A percentile compares a stretch with the other conserved stretches of the same genome.
These are phyloP conservation scores for Sebastolobus altivelis DNA, from an alignment of 2,797 vertebrate species.

Conservation along the genomic window DNA sequence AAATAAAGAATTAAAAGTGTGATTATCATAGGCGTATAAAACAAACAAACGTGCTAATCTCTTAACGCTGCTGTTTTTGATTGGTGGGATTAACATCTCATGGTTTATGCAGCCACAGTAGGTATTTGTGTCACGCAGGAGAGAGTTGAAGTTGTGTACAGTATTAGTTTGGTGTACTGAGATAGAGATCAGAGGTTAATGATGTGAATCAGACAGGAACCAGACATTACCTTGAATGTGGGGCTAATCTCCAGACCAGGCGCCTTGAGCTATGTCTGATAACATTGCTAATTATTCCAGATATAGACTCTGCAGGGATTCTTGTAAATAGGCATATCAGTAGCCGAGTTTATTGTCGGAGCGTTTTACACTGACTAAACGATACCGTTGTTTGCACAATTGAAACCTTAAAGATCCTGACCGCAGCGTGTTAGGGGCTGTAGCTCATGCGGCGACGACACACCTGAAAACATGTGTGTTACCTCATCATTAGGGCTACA, in stretches of 20 bases:
- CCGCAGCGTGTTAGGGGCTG: slow-evolving; percentile 21
- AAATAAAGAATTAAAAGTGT: slow-evolving; percentile 23
- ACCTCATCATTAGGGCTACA: slow-evolving; percentile 75
- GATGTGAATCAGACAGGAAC: slow-evolving; percentile 84
- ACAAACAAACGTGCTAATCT: slow-evolving; percentile 26
- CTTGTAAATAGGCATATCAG: slow-evolving; percentile 73
- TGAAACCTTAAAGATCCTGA: slow-evolving; percentile 39
- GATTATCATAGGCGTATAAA: slow-evolving; percentile 12
- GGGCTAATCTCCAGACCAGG: slow-evolving; percentile 78
- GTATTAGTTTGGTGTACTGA: slow-evolving; percentile 54
- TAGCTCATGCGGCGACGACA: slow-evolving; percentile 54
- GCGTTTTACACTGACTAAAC: slow-evolving; percentile 53
- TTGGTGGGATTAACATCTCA: slow-evolving; percentile 34
- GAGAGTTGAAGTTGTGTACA: slow-evolving; percentile 51
- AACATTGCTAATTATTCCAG: slow-evolving; percentile 76
- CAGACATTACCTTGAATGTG: slow-evolving; percentile 74
- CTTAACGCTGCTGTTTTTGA: slow-evolving; percentile 13
- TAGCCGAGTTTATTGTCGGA: slow-evolving; percentile 59
- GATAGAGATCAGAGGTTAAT: slow-evolving; percentile 84
- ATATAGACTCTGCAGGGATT: slow-evolving; percentile 62
- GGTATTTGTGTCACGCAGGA: slow-evolving; percentile 34
- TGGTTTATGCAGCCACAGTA: slow-evolving; percentile 29
- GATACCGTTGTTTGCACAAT: slow-evolving; percentile 50
- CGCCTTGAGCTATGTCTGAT: slow-evolving; percentile 76
- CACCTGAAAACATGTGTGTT: slow-evolving; percentile 81